These are phyloP conservation scores for Trichogramma pretiosum DNA, from an alignment of 1,140 invertebrate genomes.

Conservation along the genomic window DNA sequence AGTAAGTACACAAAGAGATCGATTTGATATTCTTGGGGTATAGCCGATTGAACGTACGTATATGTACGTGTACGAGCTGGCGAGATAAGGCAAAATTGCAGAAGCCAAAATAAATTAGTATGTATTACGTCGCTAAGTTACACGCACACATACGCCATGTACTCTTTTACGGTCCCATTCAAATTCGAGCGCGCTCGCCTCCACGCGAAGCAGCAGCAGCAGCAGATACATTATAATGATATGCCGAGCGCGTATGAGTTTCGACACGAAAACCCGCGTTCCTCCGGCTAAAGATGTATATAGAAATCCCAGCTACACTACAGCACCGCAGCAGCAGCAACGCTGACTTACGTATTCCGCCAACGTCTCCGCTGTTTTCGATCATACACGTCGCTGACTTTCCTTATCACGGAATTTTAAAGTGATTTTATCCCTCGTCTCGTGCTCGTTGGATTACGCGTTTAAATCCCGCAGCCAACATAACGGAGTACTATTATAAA, in stretches of 20 bases:
- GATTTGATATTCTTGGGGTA: constrained; percentile 7
- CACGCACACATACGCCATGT: constrained; percentile 7
- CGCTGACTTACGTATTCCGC: constrained; percentile 1
- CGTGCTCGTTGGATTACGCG: too few species aligned
- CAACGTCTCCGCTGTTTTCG: constrained; percentile 31
- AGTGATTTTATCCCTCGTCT: constrained; percentile 22
- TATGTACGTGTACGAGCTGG: too few species aligned
- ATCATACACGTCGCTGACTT: constrained; percentile 38
- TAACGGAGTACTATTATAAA: too few species aligned
- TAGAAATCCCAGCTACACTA: not conserved
- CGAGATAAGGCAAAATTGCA: constrained; percentile 17
- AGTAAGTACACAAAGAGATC: too few species aligned
- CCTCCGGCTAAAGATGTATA: not conserved
- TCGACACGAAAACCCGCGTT: constrained; percentile 1
- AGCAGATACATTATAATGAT: too few species aligned
- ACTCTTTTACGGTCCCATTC: constrained; percentile 14
- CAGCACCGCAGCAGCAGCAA: too few species aligned
- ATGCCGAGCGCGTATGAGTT: constrained; percentile 13
- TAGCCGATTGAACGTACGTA: not conserved
- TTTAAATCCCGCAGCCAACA: too few species aligned
- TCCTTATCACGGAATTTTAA: constrained; percentile 37
- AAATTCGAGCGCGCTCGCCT: constrained; percentile 6
- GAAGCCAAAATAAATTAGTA: constrained; percentile 16
- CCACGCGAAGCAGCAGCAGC: too few species aligned
- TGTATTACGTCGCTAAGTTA: constrained; percentile 16